Conservation (phyloP, 2,888 invertebrate species). For the Chloromyia formosa region DNA sequence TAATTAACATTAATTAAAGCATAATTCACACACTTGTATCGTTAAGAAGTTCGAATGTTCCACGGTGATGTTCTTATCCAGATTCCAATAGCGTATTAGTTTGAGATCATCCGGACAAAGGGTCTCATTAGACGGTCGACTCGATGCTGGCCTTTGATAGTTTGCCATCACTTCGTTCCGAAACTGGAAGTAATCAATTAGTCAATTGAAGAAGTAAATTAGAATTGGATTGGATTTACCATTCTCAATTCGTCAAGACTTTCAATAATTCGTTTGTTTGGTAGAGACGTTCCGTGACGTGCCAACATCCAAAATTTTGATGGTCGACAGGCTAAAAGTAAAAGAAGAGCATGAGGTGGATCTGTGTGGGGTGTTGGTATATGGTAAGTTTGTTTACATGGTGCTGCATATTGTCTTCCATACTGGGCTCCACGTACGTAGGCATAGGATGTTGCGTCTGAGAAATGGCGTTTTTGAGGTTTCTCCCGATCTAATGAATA, state of each 20-base stretch:
- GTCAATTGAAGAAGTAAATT: constrained; percentile 29
- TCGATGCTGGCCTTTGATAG: constrained; percentile 65
- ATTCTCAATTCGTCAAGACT: constrained; percentile 68
- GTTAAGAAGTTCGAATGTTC: constrained; percentile 72
- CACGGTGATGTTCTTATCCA: constrained; percentile 70
- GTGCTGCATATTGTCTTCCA: constrained; percentile 38
- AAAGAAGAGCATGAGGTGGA: not conserved
- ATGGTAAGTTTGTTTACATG: constrained; percentile 15
- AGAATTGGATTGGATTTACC: constrained; percentile 56
- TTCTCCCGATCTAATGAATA: constrained; percentile 59
- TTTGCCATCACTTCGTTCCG: constrained; percentile 72
- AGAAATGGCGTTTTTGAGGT: constrained; percentile 67
- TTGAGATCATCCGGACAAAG: constrained; percentile 76
- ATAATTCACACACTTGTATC: constrained; percentile 54
- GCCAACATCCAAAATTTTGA: constrained; percentile 77
- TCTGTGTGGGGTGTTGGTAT: not conserved
- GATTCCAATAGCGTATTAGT: constrained; percentile 72
- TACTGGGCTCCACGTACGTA: constrained; percentile 65
- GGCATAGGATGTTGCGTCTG: constrained; percentile 80
- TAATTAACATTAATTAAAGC: constrained; percentile 31
- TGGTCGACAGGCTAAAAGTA: constrained; percentile 72
- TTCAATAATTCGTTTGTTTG: constrained; percentile 68
- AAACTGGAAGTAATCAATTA: constrained; percentile 53
- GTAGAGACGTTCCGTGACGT: constrained; percentile 76
- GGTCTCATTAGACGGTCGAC: constrained; percentile 66